phyloP scores from a whole-genome alignment of 2,888 invertebrate species.

The Pseudoips prasinana region DNA sequence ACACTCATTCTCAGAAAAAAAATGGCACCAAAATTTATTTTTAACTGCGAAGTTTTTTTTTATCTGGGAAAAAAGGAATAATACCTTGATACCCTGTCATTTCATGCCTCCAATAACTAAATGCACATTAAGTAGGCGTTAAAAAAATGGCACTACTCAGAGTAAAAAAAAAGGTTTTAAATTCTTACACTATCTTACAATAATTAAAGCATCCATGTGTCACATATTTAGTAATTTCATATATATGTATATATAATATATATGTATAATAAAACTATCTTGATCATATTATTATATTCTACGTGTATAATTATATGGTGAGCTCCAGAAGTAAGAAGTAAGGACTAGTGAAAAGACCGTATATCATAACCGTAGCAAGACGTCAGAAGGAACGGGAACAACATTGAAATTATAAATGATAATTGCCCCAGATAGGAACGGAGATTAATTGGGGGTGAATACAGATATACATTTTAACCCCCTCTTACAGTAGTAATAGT shows the following conservation, averaged over 20 bases:
- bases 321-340: too few species aligned
- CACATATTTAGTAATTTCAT: conserved; percentile 50
- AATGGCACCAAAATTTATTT: too few species aligned
- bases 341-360: too few species aligned
- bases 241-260: conserved; percentile 36
- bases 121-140: conserved; percentile 52
- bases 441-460: too few species aligned
- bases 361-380: too few species aligned
- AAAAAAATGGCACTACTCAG: conserved; percentile 61
- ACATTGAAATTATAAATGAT: too few species aligned
- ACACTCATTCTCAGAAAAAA: too few species aligned
- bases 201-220: conserved; percentile 76
- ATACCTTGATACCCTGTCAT: conserved; percentile 72
- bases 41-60: neutral
- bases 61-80: conserved; percentile 31
- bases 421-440: too few species aligned
- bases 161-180: conserved; percentile 39
- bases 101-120: conserved; percentile 66
- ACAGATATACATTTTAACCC: too few species aligned
- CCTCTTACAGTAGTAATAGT: too few species aligned
- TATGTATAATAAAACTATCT: conserved; percentile 37
- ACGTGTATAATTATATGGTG: conserved; percentile 33
- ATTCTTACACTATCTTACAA: conserved; percentile 69
- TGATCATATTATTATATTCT: conserved; percentile 24
- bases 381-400: too few species aligned